Base-by-base conservation (phyloP, 2,113 vertebrate genomes). In the Pitta sordida region DNA sequence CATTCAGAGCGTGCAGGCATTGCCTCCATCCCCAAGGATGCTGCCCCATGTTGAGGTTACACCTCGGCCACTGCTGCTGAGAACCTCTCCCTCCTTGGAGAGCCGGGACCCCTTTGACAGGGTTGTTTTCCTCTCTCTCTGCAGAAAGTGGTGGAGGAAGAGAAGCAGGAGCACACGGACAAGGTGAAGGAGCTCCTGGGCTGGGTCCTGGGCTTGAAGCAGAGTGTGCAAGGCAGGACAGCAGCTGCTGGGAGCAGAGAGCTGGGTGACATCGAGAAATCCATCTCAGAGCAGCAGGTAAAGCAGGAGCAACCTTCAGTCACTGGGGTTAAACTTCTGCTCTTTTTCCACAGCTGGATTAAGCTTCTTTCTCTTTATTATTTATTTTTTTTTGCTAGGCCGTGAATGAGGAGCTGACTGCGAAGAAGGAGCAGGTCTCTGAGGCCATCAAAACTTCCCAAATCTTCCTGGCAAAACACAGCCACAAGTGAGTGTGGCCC, bases 71-170 rank as follows among this genome's bases (percentile, higher is more conserved):
- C 39, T 44, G 80, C 76, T 80, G 19, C 76, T 0, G 2, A 53
- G 21, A 67, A 6, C 56, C 36, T 53, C 36, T 49, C 44, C 3
- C 2, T 6, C 30, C 64, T 13, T 24, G 49, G 59, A 39, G 32
- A 18, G 21, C 29, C 44, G 21, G 20, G 44, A 46, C 44, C 21
- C 13, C 29, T 34, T 4, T 86, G 64, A 83, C 1, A 0, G 52
- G 30, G 8, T 29, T 75, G 7, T 67, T 9, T 82, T 51, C 52
- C 53, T 96, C 34, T 84, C 41, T 67, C 7, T 65, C 12, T 95
- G 23, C 96, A 99, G 99, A 99, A 99, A 98, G 98, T 99, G 41
- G 98, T 99, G 78, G 99, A 99, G 98, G 99, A 99, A 89, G 99
- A 99, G 83, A 99, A 98, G 96, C 99, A 99, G 93, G 98, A 99